Base-by-base conservation (phyloP, 2,797 vertebrate species). In the Crenichthys baileyi region DNA sequence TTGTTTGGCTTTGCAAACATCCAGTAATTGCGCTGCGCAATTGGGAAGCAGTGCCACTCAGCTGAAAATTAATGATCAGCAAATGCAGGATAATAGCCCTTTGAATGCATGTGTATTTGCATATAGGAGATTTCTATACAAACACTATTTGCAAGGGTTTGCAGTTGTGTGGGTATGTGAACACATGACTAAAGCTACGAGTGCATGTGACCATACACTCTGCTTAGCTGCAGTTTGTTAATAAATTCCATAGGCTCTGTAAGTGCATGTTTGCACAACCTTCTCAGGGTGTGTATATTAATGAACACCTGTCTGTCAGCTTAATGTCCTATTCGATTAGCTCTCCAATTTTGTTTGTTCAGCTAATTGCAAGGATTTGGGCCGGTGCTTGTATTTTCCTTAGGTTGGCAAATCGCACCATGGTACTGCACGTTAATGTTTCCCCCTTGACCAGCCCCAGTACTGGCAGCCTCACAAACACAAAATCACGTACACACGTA, bases 1-100 rank as follows among this genome's bases (percentile, higher is more conserved):
- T 92, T 92, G 91, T 92, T 88, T 85, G 82, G 39, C 83, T 93
- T 77, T 89, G 91, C 93, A 93, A 93, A 94, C 92, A 93, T 86
- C 84, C 87, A 78, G 88, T 95, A 94, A 95, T 95, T 94, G 90
- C 86, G 15, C 73, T 73, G 65, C 86, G 86, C 84, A 89, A 85
- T 68, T 26, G 80, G 92, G 89, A 84, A 91, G 88, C 85, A 81
- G 83, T 84, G 87, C 89, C 88, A 92, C 85, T n/a, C 76, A 81
- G 80, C 82, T 90, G 81, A 88, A 94, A 93, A 90, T 91, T 71
- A 93, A 89, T 29, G 84, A 91, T 93, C 92, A 93, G 92, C 92
- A 94, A 93, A 90, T 85, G 78, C 75, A 65, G 85, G 74, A 83
- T 92, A 90, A 88, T 91, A 76, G 82, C 81, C 41, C 53, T 83